phyloP scores from a whole-genome alignment of 2,113 vertebrate species.

The Rafetus swinhoei region DNA sequence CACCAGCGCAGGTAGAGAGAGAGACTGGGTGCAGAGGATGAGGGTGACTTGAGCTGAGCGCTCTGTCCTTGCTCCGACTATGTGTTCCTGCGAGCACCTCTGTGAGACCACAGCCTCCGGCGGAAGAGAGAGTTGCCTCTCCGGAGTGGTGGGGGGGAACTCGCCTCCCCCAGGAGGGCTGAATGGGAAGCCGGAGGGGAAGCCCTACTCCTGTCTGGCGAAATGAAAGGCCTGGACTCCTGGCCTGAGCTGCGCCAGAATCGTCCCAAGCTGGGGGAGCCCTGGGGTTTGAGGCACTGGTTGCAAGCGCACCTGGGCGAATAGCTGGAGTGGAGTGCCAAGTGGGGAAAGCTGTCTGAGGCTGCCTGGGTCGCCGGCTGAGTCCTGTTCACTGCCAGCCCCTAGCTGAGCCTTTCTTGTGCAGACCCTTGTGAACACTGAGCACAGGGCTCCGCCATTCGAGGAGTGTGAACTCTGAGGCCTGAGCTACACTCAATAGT shows the following conservation, averaged over 20 bases:
- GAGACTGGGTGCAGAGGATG: neutral
- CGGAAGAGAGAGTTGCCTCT: neutral
- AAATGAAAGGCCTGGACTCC: neutral
- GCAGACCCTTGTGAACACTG: neutral
- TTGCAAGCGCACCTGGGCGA: neutral
- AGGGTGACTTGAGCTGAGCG: neutral
- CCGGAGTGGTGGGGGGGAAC: neutral
- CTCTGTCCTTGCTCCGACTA: neutral
- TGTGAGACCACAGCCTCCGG: neutral
- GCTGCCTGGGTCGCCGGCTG: neutral
- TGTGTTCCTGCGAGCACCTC: neutral
- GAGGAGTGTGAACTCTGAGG: neutral
- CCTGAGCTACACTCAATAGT: neutral
- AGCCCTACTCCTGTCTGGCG: neutral
- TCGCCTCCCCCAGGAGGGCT: neutral
- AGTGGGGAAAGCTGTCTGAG: too few species aligned
- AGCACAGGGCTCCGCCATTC: neutral
- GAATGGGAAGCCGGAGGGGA: neutral
- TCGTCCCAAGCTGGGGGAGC: neutral
- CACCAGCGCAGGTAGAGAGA: neutral
- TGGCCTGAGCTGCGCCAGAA: too few species aligned
- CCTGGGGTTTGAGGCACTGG: neutral
- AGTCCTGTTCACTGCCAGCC: neutral
- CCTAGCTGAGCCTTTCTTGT: neutral
- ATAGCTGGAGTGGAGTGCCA: neutral